These are phyloP conservation scores for Scomber japonicus DNA, from an alignment of 2,113 vertebrate genomes.

Conservation along the genomic window DNA sequence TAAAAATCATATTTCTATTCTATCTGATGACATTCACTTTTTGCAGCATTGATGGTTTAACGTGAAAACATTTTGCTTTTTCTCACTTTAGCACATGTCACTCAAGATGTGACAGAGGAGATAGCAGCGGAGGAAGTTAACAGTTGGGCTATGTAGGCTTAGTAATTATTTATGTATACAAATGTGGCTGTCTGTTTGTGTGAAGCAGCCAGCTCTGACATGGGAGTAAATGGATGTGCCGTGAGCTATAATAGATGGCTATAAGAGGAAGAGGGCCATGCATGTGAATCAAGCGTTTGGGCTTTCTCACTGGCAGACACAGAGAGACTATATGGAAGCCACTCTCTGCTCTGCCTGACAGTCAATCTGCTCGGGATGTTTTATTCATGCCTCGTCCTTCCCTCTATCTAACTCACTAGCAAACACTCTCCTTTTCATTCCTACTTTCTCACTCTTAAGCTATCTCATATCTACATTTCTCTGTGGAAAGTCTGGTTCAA, in stretches of 20 bases:
- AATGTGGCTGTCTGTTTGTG: slow-evolving; percentile 62
- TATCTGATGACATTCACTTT: background rate
- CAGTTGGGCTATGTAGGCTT: slow-evolving; percentile 18
- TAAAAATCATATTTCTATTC: background rate
- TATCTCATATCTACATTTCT: slow-evolving; percentile 6
- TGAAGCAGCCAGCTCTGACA: slow-evolving; percentile 47
- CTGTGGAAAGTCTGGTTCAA: background rate
- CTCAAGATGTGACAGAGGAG: slow-evolving; percentile 18
- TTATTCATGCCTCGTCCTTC: slow-evolving; percentile 68
- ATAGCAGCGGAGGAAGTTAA: slow-evolving; percentile 8
- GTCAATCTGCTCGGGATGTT: slow-evolving; percentile 65
- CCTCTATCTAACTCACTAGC: slow-evolving; percentile 40
- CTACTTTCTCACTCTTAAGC: slow-evolving; percentile 2
- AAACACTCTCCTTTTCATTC: slow-evolving; percentile 32
- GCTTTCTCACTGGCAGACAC: slow-evolving; percentile 22
- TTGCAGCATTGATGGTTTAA: background rate
- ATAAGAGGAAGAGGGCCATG: slow-evolving; percentile 37
- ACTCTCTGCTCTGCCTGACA: slow-evolving; percentile 43
- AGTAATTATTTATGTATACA: slow-evolving; percentile 74
- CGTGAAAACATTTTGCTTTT: background rate
- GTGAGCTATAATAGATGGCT: slow-evolving; percentile 48
- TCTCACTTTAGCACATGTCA: background rate
- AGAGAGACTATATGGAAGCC: slow-evolving; percentile 32
- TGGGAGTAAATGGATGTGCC: slow-evolving; percentile 64
- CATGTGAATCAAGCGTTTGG: slow-evolving; percentile 39